A percentile compares a stretch with the other conserved stretches of the same genome.
These are phyloP conservation scores for Heliangelus exortis DNA, from an alignment of 2,797 vertebrate species.

Conservation along the genomic window DNA sequence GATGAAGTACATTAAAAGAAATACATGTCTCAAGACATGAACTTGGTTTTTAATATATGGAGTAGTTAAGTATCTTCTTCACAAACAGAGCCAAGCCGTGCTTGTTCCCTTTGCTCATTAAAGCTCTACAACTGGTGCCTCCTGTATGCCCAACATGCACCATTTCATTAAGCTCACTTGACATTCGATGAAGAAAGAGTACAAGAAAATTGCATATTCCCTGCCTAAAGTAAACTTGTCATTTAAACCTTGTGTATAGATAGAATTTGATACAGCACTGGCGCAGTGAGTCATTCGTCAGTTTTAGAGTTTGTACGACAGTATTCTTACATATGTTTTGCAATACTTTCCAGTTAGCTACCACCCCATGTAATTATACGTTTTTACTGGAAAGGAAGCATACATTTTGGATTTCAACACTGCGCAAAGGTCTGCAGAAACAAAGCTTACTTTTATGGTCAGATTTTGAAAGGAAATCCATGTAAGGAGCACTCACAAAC, in stretches of 20 bases:
- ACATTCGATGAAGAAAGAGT: slow-evolving; percentile 65
- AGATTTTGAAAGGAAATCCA: not conserved
- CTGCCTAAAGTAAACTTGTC: slow-evolving; percentile 66
- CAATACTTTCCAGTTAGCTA: slow-evolving; percentile 65
- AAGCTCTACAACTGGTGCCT: slow-evolving; percentile 58
- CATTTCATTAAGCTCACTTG: slow-evolving; percentile 62
- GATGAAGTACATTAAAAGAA: not conserved
- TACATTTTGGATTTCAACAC: slow-evolving; percentile 26
- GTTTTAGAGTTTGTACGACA: slow-evolving; percentile 66
- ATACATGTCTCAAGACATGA: not conserved
- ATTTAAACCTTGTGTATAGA: slow-evolving; percentile 61
- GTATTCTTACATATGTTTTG: slow-evolving; percentile 68
- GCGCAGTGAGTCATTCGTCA: slow-evolving; percentile 55
- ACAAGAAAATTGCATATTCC: slow-evolving; percentile 69
- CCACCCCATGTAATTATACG: slow-evolving; percentile 57
- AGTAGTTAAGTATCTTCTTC: not conserved
- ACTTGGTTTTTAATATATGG: not conserved
- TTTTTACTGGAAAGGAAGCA: slow-evolving; percentile 49
- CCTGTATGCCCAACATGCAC: slow-evolving; percentile 54
- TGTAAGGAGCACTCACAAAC: not conserved
- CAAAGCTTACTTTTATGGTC: not conserved
- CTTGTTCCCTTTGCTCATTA: slow-evolving; percentile 45
- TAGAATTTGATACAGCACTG: slow-evolving; percentile 66
- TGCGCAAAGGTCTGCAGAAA: not conserved
- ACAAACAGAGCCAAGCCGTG: not conserved